Evolutionary conservation across 2,113 vertebrate genomes (phyloP).

Genomic region (Eolophus roseicapilla): DNA sequence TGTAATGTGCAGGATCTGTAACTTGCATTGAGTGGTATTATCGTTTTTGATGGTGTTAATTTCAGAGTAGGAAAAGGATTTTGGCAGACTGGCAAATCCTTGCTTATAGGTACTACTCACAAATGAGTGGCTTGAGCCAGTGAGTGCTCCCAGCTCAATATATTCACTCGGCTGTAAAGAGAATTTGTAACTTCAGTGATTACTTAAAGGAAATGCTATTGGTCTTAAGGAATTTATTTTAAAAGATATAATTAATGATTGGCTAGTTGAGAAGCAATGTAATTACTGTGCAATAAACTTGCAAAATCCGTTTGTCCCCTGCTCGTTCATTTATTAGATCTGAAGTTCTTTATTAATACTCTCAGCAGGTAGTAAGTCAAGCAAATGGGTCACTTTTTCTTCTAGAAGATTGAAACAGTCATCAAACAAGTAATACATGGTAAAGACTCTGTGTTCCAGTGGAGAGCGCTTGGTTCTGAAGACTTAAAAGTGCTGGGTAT

Average conservation of each 20-base stretch:
- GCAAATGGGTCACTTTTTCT: slow-evolving; percentile 16
- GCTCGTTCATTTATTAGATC: slow-evolving; percentile 21
- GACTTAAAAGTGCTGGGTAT: neutral
- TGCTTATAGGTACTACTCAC: neutral
- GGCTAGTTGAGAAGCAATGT: slow-evolving; percentile 24
- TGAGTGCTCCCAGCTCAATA: neutral
- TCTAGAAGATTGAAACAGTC: slow-evolving; percentile 12
- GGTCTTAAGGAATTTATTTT: neutral
- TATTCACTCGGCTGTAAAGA: neutral
- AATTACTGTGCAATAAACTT: slow-evolving; percentile 17
- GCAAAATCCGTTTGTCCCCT: neutral
- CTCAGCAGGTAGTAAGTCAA: slow-evolving; percentile 43
- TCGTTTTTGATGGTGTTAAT: neutral
- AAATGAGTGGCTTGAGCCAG: neutral
- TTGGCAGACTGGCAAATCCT: neutral
- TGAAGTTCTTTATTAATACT: neutral
- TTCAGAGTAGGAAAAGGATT: neutral
- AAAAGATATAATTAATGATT: neutral
- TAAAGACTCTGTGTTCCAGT: neutral
- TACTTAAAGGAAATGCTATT: neutral
- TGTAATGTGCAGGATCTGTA: neutral
- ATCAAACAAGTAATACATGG: neutral
- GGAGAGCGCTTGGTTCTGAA: slow-evolving; percentile 20
- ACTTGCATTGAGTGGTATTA: neutral
- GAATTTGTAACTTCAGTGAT: neutral